These are phyloP conservation scores for Ophiothrix spiculata DNA, from an alignment of 35 echinoderm and acorn worm genomes.

Conservation along the genomic window DNA sequence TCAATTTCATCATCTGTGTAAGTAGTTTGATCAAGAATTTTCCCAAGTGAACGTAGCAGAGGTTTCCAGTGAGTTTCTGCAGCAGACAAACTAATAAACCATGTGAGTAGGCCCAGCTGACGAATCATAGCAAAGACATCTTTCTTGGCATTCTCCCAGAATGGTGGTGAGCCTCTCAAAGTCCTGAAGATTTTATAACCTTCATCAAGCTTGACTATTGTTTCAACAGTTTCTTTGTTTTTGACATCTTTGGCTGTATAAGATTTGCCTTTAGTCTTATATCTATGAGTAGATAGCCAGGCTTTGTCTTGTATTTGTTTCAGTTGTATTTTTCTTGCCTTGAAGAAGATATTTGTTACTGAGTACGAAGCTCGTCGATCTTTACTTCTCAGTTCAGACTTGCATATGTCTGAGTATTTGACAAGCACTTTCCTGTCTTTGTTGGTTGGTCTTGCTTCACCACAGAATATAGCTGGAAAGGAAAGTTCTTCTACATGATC, in stretches of 20 bases:
- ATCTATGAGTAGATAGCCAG: no score
- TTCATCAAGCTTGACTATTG: constrained; percentile 15
- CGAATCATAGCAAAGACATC: constrained; percentile 31
- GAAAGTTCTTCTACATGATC: no score
- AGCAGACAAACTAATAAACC: neutral
- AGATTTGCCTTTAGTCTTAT: neutral
- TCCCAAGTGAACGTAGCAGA: neutral
- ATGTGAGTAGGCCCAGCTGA: constrained; percentile 15
- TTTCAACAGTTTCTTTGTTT: neutral
- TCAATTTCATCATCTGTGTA: no score
- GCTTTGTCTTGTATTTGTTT: no score
- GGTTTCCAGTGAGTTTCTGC: neutral
- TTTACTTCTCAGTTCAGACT: no score
- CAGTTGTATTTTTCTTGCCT: no score
- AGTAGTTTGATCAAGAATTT: neutral
- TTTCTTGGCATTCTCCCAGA: neutral
- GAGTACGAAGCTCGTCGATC: no score
- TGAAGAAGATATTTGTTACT: no score
- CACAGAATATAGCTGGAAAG: no score
- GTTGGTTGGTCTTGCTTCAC: no score
- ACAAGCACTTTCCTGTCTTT: no score
- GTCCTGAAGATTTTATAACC: constrained; percentile 5
- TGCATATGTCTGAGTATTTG: no score
- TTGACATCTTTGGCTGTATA: neutral
- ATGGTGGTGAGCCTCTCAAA: constrained; percentile 11